Evolutionary conservation across 2,888 invertebrate genomes (phyloP), one percentile per base, ranked within the genome.

Genomic region (Crepidodera aurea): DNA sequence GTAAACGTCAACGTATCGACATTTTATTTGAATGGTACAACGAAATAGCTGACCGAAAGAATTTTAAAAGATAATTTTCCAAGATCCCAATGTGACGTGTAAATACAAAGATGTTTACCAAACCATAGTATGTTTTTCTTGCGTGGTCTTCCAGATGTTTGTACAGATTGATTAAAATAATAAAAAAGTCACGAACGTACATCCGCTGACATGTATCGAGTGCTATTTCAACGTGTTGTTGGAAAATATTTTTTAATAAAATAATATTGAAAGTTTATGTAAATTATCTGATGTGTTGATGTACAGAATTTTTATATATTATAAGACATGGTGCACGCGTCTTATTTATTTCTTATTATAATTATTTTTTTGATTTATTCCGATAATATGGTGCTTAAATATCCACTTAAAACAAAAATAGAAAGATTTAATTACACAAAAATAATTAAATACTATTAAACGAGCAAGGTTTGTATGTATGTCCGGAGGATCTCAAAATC

Each of bases 111-210:
- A 48, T 27, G 16, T 29, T 27, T 48, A 27, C 34, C 34, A 34
- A 34, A 34, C 12, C 12, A 12, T 12, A 16, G 29, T 16, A 13
- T 48, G 10, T 48, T 48, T 48, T 27, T 48, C 48, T 15, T 27
- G 13, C 12, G 27, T 27, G 29, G 27, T 29, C 25, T 29, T 10
- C 12, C 10, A 6, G 13, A 4, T 13, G 15, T 48, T 16, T 16
- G 10, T 34, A 34, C 15, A 48, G 48, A 29, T 29, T 10, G 48
- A 16, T 27, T 48, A 22, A 27, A 48, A 48, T 48, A 48, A 48
- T 48, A 48, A 48, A 48, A 48, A 48, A 48, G 48, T 48, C 48
- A 48, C 48, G 48, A 48, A 34, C 34, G 6, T 12, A 48, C 48
- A 48, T 48, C 48, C 48, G 48, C 34, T 34, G 34, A 34, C 34